These are phyloP conservation scores for Heterocephalus glaber DNA, from an alignment of 2,113 vertebrate species.

Conservation along the genomic window DNA sequence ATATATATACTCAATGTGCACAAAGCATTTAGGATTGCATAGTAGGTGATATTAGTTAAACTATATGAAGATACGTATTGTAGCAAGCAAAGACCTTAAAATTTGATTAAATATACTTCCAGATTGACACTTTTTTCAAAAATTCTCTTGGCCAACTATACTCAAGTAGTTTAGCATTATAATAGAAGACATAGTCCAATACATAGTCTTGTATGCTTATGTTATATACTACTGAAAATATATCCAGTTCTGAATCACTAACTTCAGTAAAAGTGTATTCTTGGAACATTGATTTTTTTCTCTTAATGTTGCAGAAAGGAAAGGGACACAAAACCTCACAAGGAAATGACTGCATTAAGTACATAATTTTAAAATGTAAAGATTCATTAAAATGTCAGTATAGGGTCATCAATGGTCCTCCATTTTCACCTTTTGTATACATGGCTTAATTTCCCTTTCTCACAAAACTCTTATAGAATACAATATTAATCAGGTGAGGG, in stretches of 20 bases:
- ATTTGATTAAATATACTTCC: background rate
- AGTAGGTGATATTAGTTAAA: background rate
- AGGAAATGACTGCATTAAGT: conserved; percentile 17
- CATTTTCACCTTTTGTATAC: background rate
- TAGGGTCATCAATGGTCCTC: background rate
- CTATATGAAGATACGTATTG: conserved; percentile 9
- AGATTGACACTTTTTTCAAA: conserved; percentile 26
- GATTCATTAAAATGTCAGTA: background rate
- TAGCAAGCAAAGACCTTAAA: background rate
- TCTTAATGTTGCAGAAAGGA: conserved; percentile 56
- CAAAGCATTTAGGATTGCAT: background rate
- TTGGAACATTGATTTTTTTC: conserved; percentile 66
- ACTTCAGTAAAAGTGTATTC: conserved; percentile 61
- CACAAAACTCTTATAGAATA: background rate
- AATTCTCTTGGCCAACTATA: conserved; percentile 42
- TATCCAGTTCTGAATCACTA: conserved; percentile 54
- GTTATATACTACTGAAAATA: conserved; percentile 56
- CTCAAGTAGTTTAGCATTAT: conserved; percentile 50
- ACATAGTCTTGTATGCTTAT: background rate
- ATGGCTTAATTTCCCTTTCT: background rate
- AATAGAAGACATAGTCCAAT: conserved; percentile 20
- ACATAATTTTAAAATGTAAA: conserved; percentile 21
- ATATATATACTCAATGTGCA: background rate
- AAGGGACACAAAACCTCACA: background rate
- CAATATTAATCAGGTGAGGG: too few species aligned